Conservation (phyloP, 2,888 invertebrate genomes). For the Tillus elongatus region DNA sequence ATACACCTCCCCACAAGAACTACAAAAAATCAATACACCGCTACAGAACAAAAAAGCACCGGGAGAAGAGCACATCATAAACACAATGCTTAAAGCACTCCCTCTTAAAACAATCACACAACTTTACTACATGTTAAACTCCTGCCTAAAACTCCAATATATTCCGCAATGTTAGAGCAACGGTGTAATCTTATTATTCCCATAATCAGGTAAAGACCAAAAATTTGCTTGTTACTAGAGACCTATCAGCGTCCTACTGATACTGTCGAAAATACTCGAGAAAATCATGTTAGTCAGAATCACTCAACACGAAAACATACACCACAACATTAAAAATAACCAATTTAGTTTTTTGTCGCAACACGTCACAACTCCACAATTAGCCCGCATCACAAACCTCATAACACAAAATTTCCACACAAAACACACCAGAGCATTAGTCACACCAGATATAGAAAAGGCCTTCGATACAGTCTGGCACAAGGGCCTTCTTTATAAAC, state of each 20-base stretch:
- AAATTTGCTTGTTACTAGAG: conserved; percentile 17
- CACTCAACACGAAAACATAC: not conserved
- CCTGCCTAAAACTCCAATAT: conserved; percentile 9
- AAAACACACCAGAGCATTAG: conserved; percentile 4
- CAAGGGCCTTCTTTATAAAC: conserved; percentile 11
- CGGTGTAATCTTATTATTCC: conserved; percentile 15
- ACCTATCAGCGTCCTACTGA: conserved; percentile 19
- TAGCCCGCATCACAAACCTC: conserved; percentile 9
- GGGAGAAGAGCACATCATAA: no score
- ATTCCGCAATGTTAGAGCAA: conserved; percentile 15
- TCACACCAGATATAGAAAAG: conserved; percentile 10
- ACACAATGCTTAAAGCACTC: no score
- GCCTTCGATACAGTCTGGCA: conserved; percentile 13
- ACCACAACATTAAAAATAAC: conserved; percentile 5
- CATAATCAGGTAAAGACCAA: conserved; percentile 16
- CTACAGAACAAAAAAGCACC: no score
- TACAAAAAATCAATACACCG: no score
- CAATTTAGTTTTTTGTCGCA: conserved; percentile 15
- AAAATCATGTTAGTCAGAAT: conserved; percentile 16
- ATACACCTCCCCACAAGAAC: no score
- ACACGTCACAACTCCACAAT: conserved; percentile 12
- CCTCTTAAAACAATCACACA: no score
- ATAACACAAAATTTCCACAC: conserved; percentile 10
- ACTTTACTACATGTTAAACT: no score
- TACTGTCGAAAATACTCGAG: conserved; percentile 22